Evolutionary conservation across 2,113 vertebrate genomes (phyloP).

Genomic region (Limanda limanda): DNA sequence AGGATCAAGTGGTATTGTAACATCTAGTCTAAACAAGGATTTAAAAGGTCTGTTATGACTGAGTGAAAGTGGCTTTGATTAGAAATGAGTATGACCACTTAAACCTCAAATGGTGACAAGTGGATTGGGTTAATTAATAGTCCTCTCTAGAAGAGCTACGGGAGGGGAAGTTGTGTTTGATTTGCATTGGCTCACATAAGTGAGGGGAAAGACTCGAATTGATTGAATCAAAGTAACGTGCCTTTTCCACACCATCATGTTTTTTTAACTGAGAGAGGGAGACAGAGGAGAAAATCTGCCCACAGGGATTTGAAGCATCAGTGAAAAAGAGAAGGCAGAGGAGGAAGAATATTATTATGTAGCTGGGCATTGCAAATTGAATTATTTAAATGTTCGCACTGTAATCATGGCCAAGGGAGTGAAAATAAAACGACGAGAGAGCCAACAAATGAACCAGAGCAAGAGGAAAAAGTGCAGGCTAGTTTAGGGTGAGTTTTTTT

Average conservation of each 20-base stretch:
- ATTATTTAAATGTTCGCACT: slow-evolving; percentile 67
- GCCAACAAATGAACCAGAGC: slow-evolving; percentile 34
- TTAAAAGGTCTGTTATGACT: not conserved
- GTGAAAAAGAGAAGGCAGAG: slow-evolving; percentile 44
- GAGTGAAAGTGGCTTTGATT: slow-evolving; percentile 42
- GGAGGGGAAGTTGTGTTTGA: slow-evolving; percentile 15
- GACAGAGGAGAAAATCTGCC: slow-evolving; percentile 47
- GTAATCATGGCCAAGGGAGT: slow-evolving; percentile 52
- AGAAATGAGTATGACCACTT: slow-evolving; percentile 34
- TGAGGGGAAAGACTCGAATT: slow-evolving; percentile 13
- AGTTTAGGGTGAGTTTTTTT: slow-evolving; percentile 10
- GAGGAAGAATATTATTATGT: slow-evolving; percentile 58
- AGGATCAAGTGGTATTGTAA: not conserved
- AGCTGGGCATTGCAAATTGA: slow-evolving; percentile 65
- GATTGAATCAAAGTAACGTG: slow-evolving; percentile 41
- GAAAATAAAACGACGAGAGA: slow-evolving; percentile 43
- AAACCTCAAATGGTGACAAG: slow-evolving; percentile 35
- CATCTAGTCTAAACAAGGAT: not conserved
- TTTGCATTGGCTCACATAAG: slow-evolving; percentile 22
- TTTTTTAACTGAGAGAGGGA: slow-evolving; percentile 27
- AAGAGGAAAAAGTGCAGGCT: not conserved
- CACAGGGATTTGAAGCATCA: slow-evolving; percentile 44
- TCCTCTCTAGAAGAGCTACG: slow-evolving; percentile 25
- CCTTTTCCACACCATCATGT: slow-evolving; percentile 18
- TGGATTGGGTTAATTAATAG: slow-evolving; percentile 50